A percentile compares a stretch with the other conserved stretches of the same genome.
Evolutionary conservation across 2,113 vertebrate genomes (phyloP).

Genomic region (Notarius lentiginosus): DNA sequence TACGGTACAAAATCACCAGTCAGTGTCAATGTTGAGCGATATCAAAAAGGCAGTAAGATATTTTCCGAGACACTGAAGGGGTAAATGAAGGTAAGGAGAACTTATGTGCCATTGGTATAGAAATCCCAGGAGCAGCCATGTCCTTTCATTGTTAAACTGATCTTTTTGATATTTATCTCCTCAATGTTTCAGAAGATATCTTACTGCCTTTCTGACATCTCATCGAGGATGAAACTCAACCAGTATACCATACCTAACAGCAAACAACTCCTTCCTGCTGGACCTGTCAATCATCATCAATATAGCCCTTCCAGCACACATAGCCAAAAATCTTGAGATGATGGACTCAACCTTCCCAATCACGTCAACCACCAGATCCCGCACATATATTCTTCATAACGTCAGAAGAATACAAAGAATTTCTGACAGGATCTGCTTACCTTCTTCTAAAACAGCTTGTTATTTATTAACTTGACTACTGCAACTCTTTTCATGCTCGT

Average conservation of each 20-base stretch:
- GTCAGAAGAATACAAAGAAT: not conserved
- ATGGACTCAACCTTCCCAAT: not conserved
- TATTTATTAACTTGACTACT: not conserved
- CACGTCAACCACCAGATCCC: not conserved
- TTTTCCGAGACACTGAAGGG: not conserved
- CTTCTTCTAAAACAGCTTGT: not conserved
- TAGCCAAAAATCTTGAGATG: not conserved
- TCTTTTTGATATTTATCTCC: not conserved
- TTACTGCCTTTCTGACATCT: not conserved
- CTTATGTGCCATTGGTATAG: not conserved
- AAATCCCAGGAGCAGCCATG: not conserved
- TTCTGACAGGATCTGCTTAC: not conserved
- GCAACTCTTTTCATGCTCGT: not conserved
- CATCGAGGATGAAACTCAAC: not conserved
- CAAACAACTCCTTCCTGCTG: not conserved
- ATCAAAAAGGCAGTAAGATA: not conserved
- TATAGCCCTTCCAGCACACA: not conserved
- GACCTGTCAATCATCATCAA: not conserved
- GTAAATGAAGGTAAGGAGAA: not conserved
- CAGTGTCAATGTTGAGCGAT: not conserved
- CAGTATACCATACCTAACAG: not conserved
- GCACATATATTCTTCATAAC: not conserved
- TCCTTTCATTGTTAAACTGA: not conserved
- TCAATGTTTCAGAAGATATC: not conserved
- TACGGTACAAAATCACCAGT: not conserved